Base-by-base conservation (phyloP, 1,140 invertebrate genomes). In the Dreissena polymorpha region DNA sequence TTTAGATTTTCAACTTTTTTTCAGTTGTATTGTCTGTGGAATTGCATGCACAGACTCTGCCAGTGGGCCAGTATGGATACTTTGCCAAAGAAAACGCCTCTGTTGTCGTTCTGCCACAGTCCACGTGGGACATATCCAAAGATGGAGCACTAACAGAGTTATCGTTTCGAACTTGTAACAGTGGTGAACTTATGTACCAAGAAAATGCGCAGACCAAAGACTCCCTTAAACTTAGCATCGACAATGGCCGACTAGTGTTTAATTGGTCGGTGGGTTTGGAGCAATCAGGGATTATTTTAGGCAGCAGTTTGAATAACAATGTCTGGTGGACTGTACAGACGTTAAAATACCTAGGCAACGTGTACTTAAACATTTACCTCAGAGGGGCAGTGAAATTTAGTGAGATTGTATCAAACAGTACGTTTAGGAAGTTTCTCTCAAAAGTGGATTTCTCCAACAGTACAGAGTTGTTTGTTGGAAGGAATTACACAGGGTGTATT, bases 141-240 rank as follows among this genome's bases (percentile, higher is more conserved):
- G 72, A 50, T 67, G 70, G 70, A 50, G 68, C 53, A 18, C 53
- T 64, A 29, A 83, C 80, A 60, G 71, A 76, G 49, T 67, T 83
- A 69, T 83, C 80, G 57, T 83, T 83, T 67, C 71, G 72, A 75
- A 83, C 80, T 68, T 83, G 80, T 60, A 69, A 71, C n/a, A 70
- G 64, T 60, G 80, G 72, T 21, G 64, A 83, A 29, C 27, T 83
- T 60, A 57, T 83, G 39, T 75, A 29, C 73, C 80, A 83, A 63
- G 80, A 72, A 21, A 50, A 53, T 10, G 49, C 21, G 0, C 60
- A 60, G 49, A 23, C 57, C 16, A 60, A 18, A 60, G 80, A 83
- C 63, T 75, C 18, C 21, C 25, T 83, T 27, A 51, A 68, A 76
- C 67, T 83, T 29, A 55, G 23, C 13, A 39, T 83, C 18, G 60